phyloP scores from a whole-genome alignment of 2,113 vertebrate genomes.

The Sisor rabdophorus region DNA sequence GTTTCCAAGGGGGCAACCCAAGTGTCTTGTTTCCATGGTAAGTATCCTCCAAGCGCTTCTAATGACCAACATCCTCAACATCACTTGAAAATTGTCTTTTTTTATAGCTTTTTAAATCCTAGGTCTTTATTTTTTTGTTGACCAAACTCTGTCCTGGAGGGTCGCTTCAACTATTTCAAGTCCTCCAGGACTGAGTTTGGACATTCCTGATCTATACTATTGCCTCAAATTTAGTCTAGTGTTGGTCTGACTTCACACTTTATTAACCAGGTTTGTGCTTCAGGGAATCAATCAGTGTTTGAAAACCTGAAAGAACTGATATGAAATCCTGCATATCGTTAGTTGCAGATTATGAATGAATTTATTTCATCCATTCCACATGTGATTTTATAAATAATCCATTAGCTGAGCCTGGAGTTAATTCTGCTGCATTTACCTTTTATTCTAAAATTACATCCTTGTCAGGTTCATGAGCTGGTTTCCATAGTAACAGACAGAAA shows the following conservation, averaged over 20 bases:
- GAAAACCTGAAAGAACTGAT: background rate
- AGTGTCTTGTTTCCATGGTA: slow-evolving; percentile 42
- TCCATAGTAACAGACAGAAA: slow-evolving; percentile 24
- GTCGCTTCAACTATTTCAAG: too few relatives aligned
- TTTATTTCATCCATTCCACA: too few relatives aligned
- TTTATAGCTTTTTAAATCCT: background rate
- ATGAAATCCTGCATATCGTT: background rate
- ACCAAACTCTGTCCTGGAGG: background rate
- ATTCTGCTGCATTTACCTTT: slow-evolving; percentile 19
- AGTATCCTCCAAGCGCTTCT: slow-evolving; percentile 13
- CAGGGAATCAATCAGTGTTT: background rate
- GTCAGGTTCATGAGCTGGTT: slow-evolving; percentile 25
- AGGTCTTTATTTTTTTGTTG: background rate
- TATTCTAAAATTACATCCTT: slow-evolving; percentile 12
- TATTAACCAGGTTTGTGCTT: background rate
- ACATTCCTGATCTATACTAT: background rate
- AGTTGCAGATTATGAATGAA: background rate
- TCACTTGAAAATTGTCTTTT: background rate
- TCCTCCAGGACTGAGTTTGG: background rate
- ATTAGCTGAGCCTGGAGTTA: background rate
- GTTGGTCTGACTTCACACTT: background rate
- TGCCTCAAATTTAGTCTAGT: background rate
- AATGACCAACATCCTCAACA: slow-evolving; percentile 4
- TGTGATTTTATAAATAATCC: background rate
- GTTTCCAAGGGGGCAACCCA: slow-evolving; percentile 24